Conservation (phyloP, 2,888 invertebrate genomes). For the Galeruca laticollis region DNA sequence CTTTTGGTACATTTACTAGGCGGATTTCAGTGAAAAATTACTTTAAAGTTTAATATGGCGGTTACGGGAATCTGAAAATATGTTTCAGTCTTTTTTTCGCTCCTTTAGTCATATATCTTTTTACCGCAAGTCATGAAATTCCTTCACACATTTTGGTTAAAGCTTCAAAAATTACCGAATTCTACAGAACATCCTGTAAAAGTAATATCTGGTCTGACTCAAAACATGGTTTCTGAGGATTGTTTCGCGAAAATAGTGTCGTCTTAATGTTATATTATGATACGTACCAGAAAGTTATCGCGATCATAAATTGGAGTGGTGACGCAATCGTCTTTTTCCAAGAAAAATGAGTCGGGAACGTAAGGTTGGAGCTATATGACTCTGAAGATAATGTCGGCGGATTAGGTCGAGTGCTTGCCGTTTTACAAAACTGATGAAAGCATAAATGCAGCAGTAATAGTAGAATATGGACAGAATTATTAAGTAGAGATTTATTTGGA, state of each 20-base stretch:
- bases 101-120: too few relatives aligned
- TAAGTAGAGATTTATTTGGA: too few relatives aligned
- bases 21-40: too few relatives aligned
- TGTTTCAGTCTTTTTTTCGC: too few relatives aligned
- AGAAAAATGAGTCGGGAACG: not conserved
- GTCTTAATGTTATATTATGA: slow-evolving; percentile 9
- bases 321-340: not conserved
- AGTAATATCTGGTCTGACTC: not conserved
- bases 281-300: not conserved
- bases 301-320: not conserved
- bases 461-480: not conserved
- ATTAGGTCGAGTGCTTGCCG: not conserved
- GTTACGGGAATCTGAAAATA: too few relatives aligned
- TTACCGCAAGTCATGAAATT: too few relatives aligned
- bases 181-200: too few relatives aligned
- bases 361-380: not conserved
- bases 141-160: too few relatives aligned
- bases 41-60: too few relatives aligned
- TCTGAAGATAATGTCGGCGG: not conserved
- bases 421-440: not conserved
- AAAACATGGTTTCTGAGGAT: slow-evolving; percentile 16
- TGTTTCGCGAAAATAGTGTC: slow-evolving; percentile 19
- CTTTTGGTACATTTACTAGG: too few relatives aligned
- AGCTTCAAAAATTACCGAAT: too few relatives aligned
- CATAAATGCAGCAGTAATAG: not conserved